Percentiles rank a stretch among this genome's conserved stretches.
phyloP scores from a whole-genome alignment of 2,888 invertebrate species.

The Macropis europaea region DNA sequence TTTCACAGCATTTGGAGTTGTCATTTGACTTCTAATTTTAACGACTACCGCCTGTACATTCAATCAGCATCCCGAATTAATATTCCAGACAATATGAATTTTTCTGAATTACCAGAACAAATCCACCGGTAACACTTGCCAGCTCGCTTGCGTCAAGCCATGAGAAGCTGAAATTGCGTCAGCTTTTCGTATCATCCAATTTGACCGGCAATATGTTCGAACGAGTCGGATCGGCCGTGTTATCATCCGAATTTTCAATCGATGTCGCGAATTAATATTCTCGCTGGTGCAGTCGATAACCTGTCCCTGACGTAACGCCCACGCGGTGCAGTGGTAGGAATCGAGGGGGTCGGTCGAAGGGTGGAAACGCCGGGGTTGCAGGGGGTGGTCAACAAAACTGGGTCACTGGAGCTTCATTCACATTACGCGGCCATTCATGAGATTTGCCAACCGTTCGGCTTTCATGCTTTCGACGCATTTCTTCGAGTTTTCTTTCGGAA shows the following conservation, averaged over 20 bases:
- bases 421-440: conserved; percentile 80
- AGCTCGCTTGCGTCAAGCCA: too few relatives aligned
- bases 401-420: conserved; percentile 80
- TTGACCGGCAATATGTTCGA: conserved; percentile 13
- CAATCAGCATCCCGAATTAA: too few relatives aligned
- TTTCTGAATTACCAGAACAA: too few relatives aligned
- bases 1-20: too few relatives aligned
- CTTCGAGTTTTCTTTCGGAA: conserved; percentile 48
- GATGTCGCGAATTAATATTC: conserved; percentile 70
- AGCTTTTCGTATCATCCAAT: neutral
- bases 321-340: conserved; percentile 55
- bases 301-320: conserved; percentile 74
- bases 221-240: conserved; percentile 28
- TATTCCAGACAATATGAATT: too few relatives aligned
- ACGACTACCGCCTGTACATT: too few relatives aligned
- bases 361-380: conserved; percentile 58
- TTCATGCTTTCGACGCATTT: conserved; percentile 60
- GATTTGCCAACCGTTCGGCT: conserved; percentile 77
- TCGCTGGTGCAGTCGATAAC: conserved; percentile 72
- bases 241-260: conserved; percentile 69
- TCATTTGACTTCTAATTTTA: too few relatives aligned
- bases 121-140: too few relatives aligned
- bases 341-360: conserved; percentile 33
- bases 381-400: conserved; percentile 70
- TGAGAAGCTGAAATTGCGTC: too few relatives aligned